Evolutionary conservation across 2,888 invertebrate species (phyloP), one percentile per base, ranked within the genome.

Genomic region (Drosophila paranaensis): DNA sequence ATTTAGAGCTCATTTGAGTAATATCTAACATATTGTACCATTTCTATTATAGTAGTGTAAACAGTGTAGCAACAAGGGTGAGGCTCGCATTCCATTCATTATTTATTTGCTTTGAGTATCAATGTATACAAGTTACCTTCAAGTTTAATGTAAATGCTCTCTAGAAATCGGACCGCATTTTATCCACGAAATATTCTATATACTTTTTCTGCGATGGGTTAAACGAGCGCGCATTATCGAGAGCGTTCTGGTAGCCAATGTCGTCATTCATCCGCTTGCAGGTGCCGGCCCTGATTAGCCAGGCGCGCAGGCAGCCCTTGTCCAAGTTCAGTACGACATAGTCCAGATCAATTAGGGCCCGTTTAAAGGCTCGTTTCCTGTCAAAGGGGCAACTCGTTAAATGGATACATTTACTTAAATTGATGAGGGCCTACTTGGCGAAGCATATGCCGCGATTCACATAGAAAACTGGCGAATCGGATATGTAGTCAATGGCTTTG

Each of bases 241-340:
- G 39, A 54, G 5, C 45, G 16, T 6, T 69, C 43, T 25, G 8
- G 1, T 45, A 84, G 8, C 66, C 88, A 4, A 11, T 5, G 0
- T 81, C 82, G 11, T 84, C 53, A 8, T 72, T 63, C 40, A 86
- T 11, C 9, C 87, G 78, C 8, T 81, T 72, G 2, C 74, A 11
- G 3, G 70, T 62, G 4, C 60, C 81, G 1, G 74, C 82, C n/a
- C 62, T 81, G 16, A 71, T 78, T 1, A 86, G 83, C 87, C 78
- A 83, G 25, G 81, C 87, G 8, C 46, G 60, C 20, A 87, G n/a
- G 6, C 70, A 64, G 0, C 16, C 2, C 2, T 40, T 14, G 42
- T 82, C 71, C 13, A 85, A 27, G 2, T 62, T 43, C 3, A 55
- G 39, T 6, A 72, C 4, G 9, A 86, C 69, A 57, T 70, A n/a